Conservation (phyloP, 1,140 invertebrate species). For the Sarcophaga peregrina region DNA sequence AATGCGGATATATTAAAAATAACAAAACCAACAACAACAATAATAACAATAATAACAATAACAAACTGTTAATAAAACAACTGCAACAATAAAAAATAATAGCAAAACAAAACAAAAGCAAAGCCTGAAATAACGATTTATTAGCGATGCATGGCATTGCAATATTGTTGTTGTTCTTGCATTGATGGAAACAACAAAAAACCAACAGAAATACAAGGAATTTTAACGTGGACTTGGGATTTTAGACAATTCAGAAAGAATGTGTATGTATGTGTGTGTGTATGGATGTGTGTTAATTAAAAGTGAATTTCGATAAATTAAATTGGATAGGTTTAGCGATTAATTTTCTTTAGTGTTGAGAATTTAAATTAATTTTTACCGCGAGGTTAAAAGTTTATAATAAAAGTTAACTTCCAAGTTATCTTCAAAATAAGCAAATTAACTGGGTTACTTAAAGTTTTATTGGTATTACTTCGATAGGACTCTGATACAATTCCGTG, state of each 20-base stretch:
- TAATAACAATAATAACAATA: not conserved
- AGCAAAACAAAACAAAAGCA: too few relatives aligned
- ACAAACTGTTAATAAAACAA: not conserved
- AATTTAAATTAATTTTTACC: too few relatives aligned
- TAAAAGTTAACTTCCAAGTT: too few relatives aligned
- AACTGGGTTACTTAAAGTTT: too few relatives aligned
- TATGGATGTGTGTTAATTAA: not conserved
- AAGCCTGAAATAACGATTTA: not conserved
- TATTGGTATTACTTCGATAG: too few relatives aligned
- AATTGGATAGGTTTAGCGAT: not conserved
- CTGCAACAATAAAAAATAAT: not conserved
- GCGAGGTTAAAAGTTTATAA: too few relatives aligned
- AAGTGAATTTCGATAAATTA: not conserved
- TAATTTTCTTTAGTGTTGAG: too few relatives aligned
- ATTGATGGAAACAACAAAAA: not conserved
- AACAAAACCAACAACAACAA: not conserved
- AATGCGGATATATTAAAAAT: constrained; percentile 32
- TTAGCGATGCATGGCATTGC: constrained; percentile 8
- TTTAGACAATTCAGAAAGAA: too few relatives aligned
- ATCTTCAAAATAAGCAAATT: too few relatives aligned
- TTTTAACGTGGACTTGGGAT: too few relatives aligned
- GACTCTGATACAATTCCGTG: too few relatives aligned
- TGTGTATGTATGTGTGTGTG: not conserved
- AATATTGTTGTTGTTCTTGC: not conserved
- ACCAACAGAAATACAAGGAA: not conserved